Conservation (phyloP, 2,113 vertebrate species). For the Arizona elegans region DNA sequence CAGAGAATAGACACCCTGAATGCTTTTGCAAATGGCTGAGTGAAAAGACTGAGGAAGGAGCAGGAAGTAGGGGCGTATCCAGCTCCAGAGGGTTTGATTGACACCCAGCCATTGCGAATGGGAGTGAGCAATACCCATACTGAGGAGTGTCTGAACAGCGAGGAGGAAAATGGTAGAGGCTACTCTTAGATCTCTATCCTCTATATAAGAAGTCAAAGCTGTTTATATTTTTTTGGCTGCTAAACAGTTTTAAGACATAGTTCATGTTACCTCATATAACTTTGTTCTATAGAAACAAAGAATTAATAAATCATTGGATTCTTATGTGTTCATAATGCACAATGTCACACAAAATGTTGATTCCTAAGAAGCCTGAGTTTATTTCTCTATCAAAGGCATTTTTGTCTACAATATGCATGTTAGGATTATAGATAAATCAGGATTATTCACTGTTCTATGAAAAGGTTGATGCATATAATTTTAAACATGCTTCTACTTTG, state of each 20-base stretch:
- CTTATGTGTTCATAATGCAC: background rate
- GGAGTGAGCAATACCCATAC: too few species aligned
- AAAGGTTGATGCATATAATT: background rate
- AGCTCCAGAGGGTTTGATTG: too few species aligned
- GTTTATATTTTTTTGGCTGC: background rate
- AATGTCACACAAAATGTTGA: background rate
- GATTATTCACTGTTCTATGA: background rate
- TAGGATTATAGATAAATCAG: background rate
- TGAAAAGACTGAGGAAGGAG: too few species aligned
- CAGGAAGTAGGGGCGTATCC: too few species aligned
- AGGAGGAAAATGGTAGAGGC: background rate
- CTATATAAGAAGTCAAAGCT: background rate
- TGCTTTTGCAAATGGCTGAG: too few species aligned
- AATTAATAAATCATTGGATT: constrained; percentile 2
- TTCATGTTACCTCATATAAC: background rate
- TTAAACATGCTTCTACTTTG: background rate
- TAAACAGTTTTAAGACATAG: background rate
- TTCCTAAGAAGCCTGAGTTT: background rate
- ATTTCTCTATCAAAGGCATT: background rate
- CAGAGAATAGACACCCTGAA: too few species aligned
- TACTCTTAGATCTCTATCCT: constrained; percentile 1
- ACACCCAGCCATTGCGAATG: too few species aligned
- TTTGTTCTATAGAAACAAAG: background rate
- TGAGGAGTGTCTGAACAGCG: too few species aligned
- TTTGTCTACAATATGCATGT: background rate